Conservation (phyloP, 1,140 invertebrate species). For the Eurosta solidaginis region DNA sequence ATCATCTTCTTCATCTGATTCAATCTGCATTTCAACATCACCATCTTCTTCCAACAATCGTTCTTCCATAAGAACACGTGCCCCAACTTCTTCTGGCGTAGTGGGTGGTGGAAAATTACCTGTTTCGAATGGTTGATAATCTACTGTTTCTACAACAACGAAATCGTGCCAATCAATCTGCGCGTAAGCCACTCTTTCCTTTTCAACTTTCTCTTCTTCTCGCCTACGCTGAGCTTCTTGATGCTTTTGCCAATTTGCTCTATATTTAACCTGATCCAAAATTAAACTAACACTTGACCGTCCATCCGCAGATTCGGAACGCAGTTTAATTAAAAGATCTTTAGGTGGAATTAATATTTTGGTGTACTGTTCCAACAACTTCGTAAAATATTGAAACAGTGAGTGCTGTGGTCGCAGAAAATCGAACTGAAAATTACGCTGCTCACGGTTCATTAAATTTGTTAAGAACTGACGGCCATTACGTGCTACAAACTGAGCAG, state of each 20-base stretch:
- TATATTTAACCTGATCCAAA: conserved; percentile 89
- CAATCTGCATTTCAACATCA: conserved; percentile 73
- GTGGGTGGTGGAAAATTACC: conserved; percentile 96
- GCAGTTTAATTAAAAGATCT: conserved; percentile 81
- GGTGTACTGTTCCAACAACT: conserved; percentile 97
- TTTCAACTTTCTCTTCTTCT: conserved; percentile 93
- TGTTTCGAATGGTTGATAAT: conserved; percentile 95
- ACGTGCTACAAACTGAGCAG: conserved; percentile 97
- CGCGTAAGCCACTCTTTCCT: conserved; percentile 94
- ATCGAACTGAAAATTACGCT: conserved; percentile 98
- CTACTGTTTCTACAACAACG: conserved; percentile 99
- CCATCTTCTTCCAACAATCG: conserved; percentile 62
- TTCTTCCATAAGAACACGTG: conserved; percentile 84
- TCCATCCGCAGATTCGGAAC: conserved; percentile 70
- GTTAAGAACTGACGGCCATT: conserved; percentile 98
- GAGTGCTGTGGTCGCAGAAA: conserved; percentile 98
- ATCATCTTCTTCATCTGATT: conserved; percentile 70
- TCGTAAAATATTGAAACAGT: conserved; percentile 98
- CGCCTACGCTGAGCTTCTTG: conserved; percentile 88
- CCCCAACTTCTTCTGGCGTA: conserved; percentile 95
- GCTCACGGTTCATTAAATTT: conserved; percentile 97
- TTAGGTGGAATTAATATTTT: conserved; percentile 94
- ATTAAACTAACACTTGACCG: conserved; percentile 71
- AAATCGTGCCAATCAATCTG: conserved; percentile 99
- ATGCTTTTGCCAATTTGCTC: conserved; percentile 95